Evolutionary conservation across 2,888 invertebrate species (phyloP).

Genomic region (Troides helena): DNA sequence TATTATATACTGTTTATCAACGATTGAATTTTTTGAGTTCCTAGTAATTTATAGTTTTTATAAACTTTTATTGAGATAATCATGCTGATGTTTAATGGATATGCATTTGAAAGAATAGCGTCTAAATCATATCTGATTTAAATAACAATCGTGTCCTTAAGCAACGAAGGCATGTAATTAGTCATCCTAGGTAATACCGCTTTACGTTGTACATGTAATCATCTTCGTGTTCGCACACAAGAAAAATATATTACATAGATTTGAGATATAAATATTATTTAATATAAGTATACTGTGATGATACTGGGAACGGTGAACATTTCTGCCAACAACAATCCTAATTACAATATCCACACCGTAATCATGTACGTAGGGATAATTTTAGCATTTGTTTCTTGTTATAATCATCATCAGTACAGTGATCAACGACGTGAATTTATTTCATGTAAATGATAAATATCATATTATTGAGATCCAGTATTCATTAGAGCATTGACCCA

Average conservation of each 20-base stretch:
- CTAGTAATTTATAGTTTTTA: no score
- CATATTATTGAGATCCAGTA: not conserved
- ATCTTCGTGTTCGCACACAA: not conserved
- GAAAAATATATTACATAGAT: not conserved
- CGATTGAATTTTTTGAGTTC: no score
- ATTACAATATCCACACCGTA: no score
- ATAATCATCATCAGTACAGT: not conserved
- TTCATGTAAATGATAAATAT: not conserved
- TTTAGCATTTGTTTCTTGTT: not conserved
- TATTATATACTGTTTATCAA: no score
- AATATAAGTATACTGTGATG: not conserved
- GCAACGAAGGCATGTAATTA: conserved; percentile 6
- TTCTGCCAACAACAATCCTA: not conserved
- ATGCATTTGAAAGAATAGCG: conserved; percentile 8
- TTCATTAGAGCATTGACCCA: conserved; percentile 73
- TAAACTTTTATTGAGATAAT: no score
- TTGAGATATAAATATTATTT: not conserved
- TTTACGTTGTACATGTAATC: not conserved
- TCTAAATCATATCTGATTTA: conserved; percentile 9
- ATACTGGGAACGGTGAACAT: not conserved
- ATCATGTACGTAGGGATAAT: no score
- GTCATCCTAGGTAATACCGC: not conserved
- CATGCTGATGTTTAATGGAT: not conserved
- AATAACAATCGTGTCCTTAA: conserved; percentile 11
- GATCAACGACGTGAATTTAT: not conserved